Base-by-base conservation (phyloP, 2,888 invertebrate species). In the Drosophila maculinotata region DNA sequence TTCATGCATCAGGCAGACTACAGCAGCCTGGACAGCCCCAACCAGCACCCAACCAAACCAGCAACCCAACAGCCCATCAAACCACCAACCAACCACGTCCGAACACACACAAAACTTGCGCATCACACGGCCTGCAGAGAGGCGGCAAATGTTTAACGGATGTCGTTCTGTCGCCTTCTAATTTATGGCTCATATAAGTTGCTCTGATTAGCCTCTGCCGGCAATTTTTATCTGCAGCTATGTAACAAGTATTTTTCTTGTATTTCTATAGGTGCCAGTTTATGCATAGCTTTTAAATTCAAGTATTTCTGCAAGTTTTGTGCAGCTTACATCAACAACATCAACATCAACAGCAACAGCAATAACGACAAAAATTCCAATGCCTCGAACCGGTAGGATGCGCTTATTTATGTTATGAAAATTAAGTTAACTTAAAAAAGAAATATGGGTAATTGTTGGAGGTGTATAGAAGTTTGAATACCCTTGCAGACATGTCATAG, bases 151-250 rank as follows among this genome's bases (percentile, higher is more conserved):
- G 78, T 75, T 75, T 67, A 73, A 79, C 74, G 80, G 83, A 69
- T 79, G 79, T 76, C 80, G 69, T 67, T 44, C 69, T 70, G 79
- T 76, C 70, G 81, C 81, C 82, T 68, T 63, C 77, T 84, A 87
- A 84, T 84, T 84, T 84, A 84, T 84, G 85, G 82, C 82, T 66
- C 79, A 76, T 82, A 77, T 85, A 82, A 85, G 87, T 79, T 87
- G 77, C 79, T 70, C 83, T 77, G 83, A 84, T 84, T 84, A 77
- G 76, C 54, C 36, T 56, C 41, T 48, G 41, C 45, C 52, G 54
- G 58, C 57, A 54, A 75, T 77, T 73, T 49, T 76, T 81, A n/a
- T n/a, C n/a, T n/a, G n/a, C n/a, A n/a, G n/a, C n/a, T 84, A 84
- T 87, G 77, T 53, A n/a, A 26, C 47, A 51, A 41, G 31, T 49